Evolutionary conservation across 1,140 invertebrate species (phyloP), one percentile per base, ranked within the genome.

Genomic region (Magallana ariakensis): DNA sequence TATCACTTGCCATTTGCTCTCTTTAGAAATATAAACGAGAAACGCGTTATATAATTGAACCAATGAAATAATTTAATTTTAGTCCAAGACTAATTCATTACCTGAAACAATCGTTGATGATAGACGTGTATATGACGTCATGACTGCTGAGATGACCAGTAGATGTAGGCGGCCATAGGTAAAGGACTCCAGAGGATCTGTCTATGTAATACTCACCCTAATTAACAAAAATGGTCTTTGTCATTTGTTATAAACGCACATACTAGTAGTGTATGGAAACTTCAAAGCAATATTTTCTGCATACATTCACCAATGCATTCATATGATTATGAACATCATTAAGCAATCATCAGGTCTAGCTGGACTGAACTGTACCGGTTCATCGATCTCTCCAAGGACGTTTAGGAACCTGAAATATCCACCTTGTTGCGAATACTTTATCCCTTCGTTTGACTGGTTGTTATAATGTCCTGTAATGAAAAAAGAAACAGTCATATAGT

Each of bases 351-450:
- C 33, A 46, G 33, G 33, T 46, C 33, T 5, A 46, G 33, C 3
- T 46, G 5, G 33, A 46, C 33, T 46, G 33, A 46, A 46, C 33
- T 46, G 1, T 88, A 92, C 91, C 19, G 90, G 91, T 62, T 90
- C 22, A 87, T 92, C 91, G 3, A 92, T 84, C 66, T 90, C 91
- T 11, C 86, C 88, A 46, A 92, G 57, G 33, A 89, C 86, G 70
- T 92, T 92, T 46, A 92, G 85, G 19, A 92, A 88, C 19, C 84
- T 75, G 60, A 91, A 92, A 62, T 92, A 92, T 2, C 90, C 91
- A 0, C 91, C 91, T 83, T 89, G 90, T 6, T 33, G 10, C 4
- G 10, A 26, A 33, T 46, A 75, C 6, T 26, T 75, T 9, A 75
- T 13, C 22, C 15, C 10, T 33, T 11, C 22, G 9, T 75, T 75